phyloP scores from a whole-genome alignment of 2,113 vertebrate species.

The Boulengeromyrus knoepffleri region DNA sequence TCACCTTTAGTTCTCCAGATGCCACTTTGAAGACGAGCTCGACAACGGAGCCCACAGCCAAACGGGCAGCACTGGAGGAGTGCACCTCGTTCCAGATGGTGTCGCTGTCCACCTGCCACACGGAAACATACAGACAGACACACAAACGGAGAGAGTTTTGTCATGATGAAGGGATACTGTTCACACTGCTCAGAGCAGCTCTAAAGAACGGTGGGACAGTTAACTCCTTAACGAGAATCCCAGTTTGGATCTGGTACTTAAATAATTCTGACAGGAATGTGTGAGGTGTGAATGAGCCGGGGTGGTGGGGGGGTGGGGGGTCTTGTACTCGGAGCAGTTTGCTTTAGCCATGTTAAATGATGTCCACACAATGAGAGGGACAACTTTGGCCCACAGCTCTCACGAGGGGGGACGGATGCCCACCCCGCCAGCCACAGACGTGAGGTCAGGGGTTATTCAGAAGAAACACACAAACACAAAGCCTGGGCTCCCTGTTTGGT shows the following conservation, averaged over 20 bases:
- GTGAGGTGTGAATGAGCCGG: background rate
- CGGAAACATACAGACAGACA: conserved; percentile 5
- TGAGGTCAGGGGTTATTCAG: background rate
- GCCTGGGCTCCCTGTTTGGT: background rate
- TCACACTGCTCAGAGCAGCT: background rate
- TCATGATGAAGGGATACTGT: background rate
- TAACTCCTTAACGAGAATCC: background rate
- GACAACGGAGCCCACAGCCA: conserved; percentile 90
- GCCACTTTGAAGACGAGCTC: conserved; percentile 96
- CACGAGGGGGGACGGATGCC: background rate
- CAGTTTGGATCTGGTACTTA: background rate
- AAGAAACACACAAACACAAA: background rate
- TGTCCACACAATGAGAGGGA: background rate
- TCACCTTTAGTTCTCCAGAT: conserved; percentile 86
- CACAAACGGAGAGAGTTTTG: background rate
- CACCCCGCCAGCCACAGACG: background rate
- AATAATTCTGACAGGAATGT: background rate
- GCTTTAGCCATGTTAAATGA: background rate
- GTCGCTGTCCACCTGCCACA: conserved; percentile 90
- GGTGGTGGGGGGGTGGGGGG: too few relatives aligned
- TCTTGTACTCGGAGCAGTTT: background rate
- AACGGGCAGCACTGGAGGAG: conserved; percentile 83
- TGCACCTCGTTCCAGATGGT: conserved; percentile 98
- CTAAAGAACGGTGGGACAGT: background rate
- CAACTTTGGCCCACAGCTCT: background rate